Evolutionary conservation across 2,797 vertebrate species (phyloP), one percentile per base, ranked within the genome.

Genomic region (Psittacula echo): DNA sequence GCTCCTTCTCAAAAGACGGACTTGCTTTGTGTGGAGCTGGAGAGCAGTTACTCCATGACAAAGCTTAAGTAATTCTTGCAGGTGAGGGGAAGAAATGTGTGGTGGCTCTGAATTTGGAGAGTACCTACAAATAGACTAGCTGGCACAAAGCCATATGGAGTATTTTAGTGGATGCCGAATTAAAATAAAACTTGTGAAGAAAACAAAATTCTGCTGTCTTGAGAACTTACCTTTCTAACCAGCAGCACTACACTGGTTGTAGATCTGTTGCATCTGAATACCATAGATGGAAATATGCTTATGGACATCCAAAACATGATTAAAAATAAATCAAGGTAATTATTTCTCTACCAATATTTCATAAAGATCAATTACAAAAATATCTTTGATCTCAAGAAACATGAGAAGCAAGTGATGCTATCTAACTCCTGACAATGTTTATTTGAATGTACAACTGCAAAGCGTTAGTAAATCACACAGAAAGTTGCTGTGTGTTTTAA

Each of bases 1-100:
- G 81, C 73, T 92, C 2, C 84, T 89, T 80, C 73, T 92, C 8
- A 1, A 75, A 94, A 84, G 78, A 66, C 39, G 13, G 65, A 19
- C 58, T 85, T 58, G 34, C 60, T 85, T 60, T 87, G 61, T 6
- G 0, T 68, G 39, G 56, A 74, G 53, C 32, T 85, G 75, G 61
- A 88, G 61, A 78, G n/a, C 50, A 75, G 58, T 83, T 83, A 58
- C 16, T 68, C 15, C 56, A n/a, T 67, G 77, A 44, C 77, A 72
- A 65, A 92, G 37, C 90, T 81, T 39, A 90, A 88, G 56, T 67
- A 80, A 78, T 75, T 76, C 72, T 62, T 94, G 64, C 85, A 95
- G 85, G 67, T 95, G 87, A 88, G 53, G 71, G 60, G 18, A 30
- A 67, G 48, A 66, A 76, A 56, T 15, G 14, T 0, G 0, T 41